phyloP scores from a whole-genome alignment of 2,797 vertebrate genomes.

The Myripristis jacobus region DNA sequence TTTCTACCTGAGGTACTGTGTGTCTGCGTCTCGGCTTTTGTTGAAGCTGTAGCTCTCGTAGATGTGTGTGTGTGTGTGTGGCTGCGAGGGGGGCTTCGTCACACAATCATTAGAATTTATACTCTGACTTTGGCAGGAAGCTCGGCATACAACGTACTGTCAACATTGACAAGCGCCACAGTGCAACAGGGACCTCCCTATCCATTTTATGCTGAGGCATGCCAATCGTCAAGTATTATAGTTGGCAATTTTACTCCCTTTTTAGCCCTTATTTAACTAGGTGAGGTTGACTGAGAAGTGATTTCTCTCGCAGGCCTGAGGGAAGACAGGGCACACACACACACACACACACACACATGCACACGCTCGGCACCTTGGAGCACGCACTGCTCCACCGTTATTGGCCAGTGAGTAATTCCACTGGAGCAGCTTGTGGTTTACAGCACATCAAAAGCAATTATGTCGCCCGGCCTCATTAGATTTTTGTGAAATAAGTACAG shows the following conservation, averaged over 20 bases:
- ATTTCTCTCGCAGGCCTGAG: conserved; percentile 5
- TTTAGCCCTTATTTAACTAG: conserved; percentile 24
- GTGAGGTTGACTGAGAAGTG: background rate
- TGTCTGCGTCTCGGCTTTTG: background rate
- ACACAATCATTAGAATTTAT: conserved; percentile 19
- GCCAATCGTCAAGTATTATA: conserved; percentile 17
- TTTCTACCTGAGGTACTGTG: too few relatives aligned
- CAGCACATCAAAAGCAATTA: conserved; percentile 7
- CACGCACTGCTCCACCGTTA: too few relatives aligned
- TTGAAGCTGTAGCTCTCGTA: background rate
- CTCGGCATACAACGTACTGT: background rate
- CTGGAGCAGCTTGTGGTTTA: conserved; percentile 1
- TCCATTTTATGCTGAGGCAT: conserved; percentile 40
- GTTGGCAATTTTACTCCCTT: conserved; percentile 1
- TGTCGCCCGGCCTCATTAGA: background rate
- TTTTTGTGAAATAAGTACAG: too few relatives aligned
- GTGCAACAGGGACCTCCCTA: conserved; percentile 5
- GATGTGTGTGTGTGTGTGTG: background rate
- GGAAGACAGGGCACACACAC: background rate
- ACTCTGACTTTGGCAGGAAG: background rate
- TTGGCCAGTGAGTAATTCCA: background rate
- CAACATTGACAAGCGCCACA: conserved; percentile 23
- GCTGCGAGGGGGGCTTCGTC: background rate
- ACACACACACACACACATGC: too few relatives aligned
- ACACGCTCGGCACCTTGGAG: background rate